Percentiles rank a stretch among this genome's conserved stretches.
These are phyloP conservation scores for Caerostris extrusa DNA, from an alignment of 1,140 invertebrate species.

Conservation along the genomic window DNA sequence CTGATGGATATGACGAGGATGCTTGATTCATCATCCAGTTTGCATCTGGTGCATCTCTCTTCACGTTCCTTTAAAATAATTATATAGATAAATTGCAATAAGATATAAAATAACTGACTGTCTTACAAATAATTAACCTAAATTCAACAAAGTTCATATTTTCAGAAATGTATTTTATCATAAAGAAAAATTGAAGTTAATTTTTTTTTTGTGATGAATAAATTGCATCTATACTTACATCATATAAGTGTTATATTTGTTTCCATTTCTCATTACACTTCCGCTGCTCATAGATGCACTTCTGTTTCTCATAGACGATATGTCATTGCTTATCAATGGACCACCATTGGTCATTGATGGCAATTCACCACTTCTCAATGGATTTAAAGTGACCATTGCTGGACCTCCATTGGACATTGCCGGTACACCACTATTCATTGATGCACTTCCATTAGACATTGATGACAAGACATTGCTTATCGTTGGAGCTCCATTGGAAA, in stretches of 20 bases:
- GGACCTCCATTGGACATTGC: too few species aligned
- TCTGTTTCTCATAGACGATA: not conserved
- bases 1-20: not conserved
- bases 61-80: constrained; percentile 9
- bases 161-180: not conserved
- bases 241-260: not conserved
- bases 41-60: constrained; percentile 21
- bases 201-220: not conserved
- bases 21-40: constrained; percentile 63
- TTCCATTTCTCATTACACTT: not conserved
- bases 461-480: not conserved
- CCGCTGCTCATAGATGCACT: not conserved
- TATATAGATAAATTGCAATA: not conserved
- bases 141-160: too few species aligned
- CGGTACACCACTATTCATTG: not conserved
- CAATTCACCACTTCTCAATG: too few species aligned
- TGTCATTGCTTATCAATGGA: not conserved
- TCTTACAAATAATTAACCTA: too few species aligned
- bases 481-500: not conserved
- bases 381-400: too few species aligned
- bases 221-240: not conserved
- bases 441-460: not conserved
- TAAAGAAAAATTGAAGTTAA: not conserved
- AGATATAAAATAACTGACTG: not conserved
- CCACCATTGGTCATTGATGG: too few species aligned